Base-by-base conservation (phyloP, 2,888 invertebrate species). In the Xanthorhoe spadicearia region DNA sequence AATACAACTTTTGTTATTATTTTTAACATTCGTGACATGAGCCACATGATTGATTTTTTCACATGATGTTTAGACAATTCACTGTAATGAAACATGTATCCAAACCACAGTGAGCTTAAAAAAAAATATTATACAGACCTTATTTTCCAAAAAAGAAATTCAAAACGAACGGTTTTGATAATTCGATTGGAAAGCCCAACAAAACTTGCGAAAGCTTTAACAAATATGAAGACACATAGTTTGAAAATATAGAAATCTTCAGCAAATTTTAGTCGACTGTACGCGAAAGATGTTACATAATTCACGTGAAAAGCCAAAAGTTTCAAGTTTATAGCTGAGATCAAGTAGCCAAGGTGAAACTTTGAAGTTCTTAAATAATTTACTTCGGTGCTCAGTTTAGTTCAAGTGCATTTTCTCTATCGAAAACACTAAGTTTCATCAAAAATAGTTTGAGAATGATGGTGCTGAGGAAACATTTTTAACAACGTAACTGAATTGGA, bases 281-380 rank as follows among this genome's bases (percentile, higher is more conserved):
- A 59, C 48, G 38, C 19, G 15, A 46, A 48, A 7, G 19, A 60
- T 48, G 52, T 52, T 60, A 56, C 67, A 67, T 60, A 63, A 63
- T 60, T 67, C 60, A 56, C 55, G 52, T 35, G 43, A 48, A 61
- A 49, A 63, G 59, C 55, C 35, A 38, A 10, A 66, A 63, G 60
- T 67, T 66, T 56, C 4, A 51, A 60, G 63, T 67, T 63, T 60
- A 67, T 63, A 51, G 63, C 65, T 23, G 56, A 67, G 63, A 60
- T 67, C 63, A 60, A 67, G 63, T 60, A 58, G 54, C 56, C 48
- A 55, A 64, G 50, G 57, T 58, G 19, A 49, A 60, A 63, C 51
- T 63, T 60, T 10, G 28, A 60, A 63, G 67, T 56, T 60, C 32
- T 66, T 38, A 53, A 43, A 59, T 38, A 59, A 59, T 51, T 59